Evolutionary conservation across 53 echinoderm and acorn worm genomes (phyloP).

Genomic region (Actinopyga echinites): DNA sequence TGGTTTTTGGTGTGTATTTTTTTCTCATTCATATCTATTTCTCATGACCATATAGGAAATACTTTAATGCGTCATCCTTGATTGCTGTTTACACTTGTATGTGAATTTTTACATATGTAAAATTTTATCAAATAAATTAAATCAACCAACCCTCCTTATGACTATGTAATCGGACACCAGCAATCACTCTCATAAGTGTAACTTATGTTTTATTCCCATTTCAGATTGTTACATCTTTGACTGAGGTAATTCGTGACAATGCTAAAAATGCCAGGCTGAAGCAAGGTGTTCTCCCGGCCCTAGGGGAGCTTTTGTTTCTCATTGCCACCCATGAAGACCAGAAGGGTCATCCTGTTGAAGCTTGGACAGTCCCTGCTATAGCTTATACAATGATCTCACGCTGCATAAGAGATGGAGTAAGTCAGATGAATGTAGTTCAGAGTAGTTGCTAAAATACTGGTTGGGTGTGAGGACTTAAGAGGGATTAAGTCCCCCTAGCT

Average conservation of each 20-base stretch:
- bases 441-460: no score
- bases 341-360: conserved; percentile 56
- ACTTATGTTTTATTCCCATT: not conserved
- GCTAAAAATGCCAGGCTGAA: conserved; percentile 84
- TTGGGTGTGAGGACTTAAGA: no score
- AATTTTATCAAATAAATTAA: no score
- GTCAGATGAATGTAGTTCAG: no score
- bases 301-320: conserved; percentile 89
- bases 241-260: conserved; percentile 93
- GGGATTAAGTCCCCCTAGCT: no score
- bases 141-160: no score
- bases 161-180: no score
- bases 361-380: conserved; percentile 76
- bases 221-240: conserved; percentile 72
- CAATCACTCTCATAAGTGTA: not conserved
- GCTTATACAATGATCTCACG: conserved; percentile 85
- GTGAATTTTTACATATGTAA: no score
- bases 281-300: conserved; percentile 85
- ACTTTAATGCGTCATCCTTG: no score
- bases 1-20: no score
- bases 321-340: conserved; percentile 92
- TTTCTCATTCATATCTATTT: no score
- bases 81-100: not conserved
- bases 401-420: conserved; percentile 49
- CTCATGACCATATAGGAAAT: no score